phyloP scores from a whole-genome alignment of 2,888 invertebrate species.

The Drosophila bunnanda region DNA sequence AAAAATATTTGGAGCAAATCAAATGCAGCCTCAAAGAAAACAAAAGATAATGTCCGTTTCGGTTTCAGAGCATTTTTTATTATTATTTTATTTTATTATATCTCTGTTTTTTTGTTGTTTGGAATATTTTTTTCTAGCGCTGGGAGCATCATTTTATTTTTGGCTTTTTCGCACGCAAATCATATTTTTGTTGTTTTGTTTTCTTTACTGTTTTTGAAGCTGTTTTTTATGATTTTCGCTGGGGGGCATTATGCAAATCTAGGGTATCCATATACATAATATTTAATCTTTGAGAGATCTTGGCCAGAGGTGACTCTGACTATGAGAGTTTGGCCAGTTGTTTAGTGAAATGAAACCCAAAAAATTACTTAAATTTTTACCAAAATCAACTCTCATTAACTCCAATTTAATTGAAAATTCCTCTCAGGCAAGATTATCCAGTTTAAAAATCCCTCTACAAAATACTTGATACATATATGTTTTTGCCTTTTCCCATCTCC shows the following conservation, averaged over 20 bases:
- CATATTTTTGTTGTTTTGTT: constrained; percentile 54
- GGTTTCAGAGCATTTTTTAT: constrained; percentile 16
- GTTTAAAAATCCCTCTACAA: background rate
- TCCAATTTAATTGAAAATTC: background rate
- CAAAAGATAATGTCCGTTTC: constrained; percentile 30
- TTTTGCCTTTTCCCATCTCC: background rate
- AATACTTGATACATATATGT: constrained; percentile 11
- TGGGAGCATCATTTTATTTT: constrained; percentile 29
- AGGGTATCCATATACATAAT: constrained; percentile 18
- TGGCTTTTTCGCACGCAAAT: constrained; percentile 71
- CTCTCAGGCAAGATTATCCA: background rate
- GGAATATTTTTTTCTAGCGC: background rate
- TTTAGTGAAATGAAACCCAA: background rate
- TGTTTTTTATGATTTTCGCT: constrained; percentile 24
- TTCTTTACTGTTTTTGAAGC: constrained; percentile 34
- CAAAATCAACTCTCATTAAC: background rate
- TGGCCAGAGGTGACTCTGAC: background rate
- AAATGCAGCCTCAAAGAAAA: constrained; percentile 60
- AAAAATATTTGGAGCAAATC: constrained; percentile 77
- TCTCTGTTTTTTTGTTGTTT: background rate
- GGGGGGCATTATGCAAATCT: constrained; percentile 67
- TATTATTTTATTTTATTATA: constrained; percentile 23
- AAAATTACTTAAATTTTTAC: background rate
- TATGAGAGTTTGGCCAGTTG: background rate
- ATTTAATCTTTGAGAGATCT: constrained; percentile 5